A percentile compares a stretch with the other conserved stretches of the same genome.
These are phyloP conservation scores for Erebia ligea DNA, from an alignment of 2,888 invertebrate genomes.

Conservation along the genomic window DNA sequence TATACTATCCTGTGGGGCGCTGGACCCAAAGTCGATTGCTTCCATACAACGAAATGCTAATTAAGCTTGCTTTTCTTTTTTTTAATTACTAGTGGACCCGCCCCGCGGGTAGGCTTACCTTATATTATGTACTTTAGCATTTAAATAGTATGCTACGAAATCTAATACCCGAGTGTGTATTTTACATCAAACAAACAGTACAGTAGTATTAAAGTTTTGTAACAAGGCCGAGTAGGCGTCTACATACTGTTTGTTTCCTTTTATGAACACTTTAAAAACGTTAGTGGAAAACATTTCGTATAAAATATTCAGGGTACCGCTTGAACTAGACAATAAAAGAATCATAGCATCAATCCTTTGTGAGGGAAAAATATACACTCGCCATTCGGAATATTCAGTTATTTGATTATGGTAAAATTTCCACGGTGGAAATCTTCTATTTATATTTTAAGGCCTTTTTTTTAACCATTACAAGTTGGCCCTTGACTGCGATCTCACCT, in stretches of 20 bases:
- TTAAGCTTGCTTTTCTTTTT: no score
- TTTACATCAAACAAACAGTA: slow-evolving; percentile 3
- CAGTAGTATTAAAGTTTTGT: not conserved
- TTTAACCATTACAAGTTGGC: no score
- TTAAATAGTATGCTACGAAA: not conserved
- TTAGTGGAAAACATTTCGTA: slow-evolving; percentile 39
- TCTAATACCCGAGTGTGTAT: not conserved
- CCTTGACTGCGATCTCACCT: no score
- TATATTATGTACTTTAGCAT: no score
- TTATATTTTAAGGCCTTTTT: no score
- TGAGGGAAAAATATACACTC: slow-evolving; percentile 17
- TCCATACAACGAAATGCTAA: no score
- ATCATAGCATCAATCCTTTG: slow-evolving; percentile 31
- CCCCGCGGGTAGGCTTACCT: no score
- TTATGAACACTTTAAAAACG: slow-evolving; percentile 34
- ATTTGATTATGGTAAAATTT: slow-evolving; percentile 2
- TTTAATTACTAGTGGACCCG: no score
- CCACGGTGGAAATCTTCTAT: not conserved
- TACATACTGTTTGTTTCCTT: slow-evolving; percentile 2
- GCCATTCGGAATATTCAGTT: slow-evolving; percentile 12
- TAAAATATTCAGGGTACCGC: slow-evolving; percentile 39
- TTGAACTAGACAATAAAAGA: slow-evolving; percentile 35
- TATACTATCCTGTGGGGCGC: no score
- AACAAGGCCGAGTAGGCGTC: slow-evolving; percentile 27
- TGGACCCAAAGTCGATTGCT: no score